Base-by-base conservation (phyloP, 1,140 invertebrate species). In the Lethrus apterus region DNA sequence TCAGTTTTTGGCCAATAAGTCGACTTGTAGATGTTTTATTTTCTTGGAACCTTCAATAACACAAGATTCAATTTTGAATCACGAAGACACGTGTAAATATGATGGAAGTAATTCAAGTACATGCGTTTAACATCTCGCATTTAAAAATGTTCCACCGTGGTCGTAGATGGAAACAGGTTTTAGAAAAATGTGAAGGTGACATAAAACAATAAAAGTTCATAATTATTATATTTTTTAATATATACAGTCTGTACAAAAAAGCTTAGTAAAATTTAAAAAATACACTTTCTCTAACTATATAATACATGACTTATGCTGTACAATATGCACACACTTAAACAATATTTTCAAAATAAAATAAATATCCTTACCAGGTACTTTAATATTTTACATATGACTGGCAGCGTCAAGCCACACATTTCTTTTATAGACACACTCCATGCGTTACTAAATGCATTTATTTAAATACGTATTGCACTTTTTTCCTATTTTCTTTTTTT, bases 301-400 rank as follows among this genome's bases (percentile, higher is more conserved):
- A 42, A 33, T 46, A 46, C 43, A 33, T 30, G 10, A 45, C 5
- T 15, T 17, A 48, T 24, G 30, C 29, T 47, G 38, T 46, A 54
- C 42, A 51, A 44, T 51, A 45, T 47, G 38, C 44, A 46, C 46
- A 36, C n/a, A 14, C n/a, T 44, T 31, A 46, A 38, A 43, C 47
- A 51, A 53, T 41, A 46, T 46, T 31, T 46, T 45, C 36, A 51
- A 34, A 52, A 47, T 55, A 44, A 49, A 58, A 61, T 61, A 61
- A 60, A 60, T 59, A 61, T 55, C 57, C 58, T 56, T 63, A 59
- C 50, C 57, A 60, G 58, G 57, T 62, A 60, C 58, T 23, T 38
- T 57, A 63, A 61, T 57, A 58, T 57, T 55, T 62, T 57, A 57
- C 55, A 59, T 40, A 49, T 57, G 53, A 57, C 53, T 56, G 36